phyloP scores from a whole-genome alignment of 2,888 invertebrate genomes.

The Rambutsinella grinnellia region DNA sequence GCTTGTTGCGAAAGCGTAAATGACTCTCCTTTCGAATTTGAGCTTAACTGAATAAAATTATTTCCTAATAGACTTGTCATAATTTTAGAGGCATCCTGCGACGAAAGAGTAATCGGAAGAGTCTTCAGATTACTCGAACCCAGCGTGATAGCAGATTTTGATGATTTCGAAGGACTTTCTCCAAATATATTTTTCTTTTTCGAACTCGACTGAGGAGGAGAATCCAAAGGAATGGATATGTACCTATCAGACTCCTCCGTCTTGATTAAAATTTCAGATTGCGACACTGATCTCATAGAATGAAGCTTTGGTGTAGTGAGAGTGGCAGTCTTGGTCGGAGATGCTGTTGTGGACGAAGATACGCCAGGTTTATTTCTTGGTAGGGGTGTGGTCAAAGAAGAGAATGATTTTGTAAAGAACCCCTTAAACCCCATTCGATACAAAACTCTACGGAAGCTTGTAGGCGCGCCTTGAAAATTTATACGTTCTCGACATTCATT shows the following conservation, averaged over 20 bases:
- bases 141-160: not conserved
- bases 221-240: constrained; percentile 17
- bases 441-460: constrained; percentile 62
- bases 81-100: not conserved
- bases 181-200: no score
- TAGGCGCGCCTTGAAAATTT: constrained; percentile 62
- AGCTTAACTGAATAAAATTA: constrained; percentile 19
- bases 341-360: not conserved
- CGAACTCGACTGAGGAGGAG: not conserved
- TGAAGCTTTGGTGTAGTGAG: not conserved
- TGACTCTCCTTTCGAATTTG: constrained; percentile 26
- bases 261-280: not conserved
- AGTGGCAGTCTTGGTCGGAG: not conserved
- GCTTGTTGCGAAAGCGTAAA: constrained; percentile 37
- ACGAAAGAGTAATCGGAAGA: not conserved
- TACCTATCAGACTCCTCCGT: not conserved
- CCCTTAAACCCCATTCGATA: constrained; percentile 63
- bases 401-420: constrained; percentile 11
- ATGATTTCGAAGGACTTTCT: not conserved
- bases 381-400: not conserved
- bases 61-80: constrained; percentile 17
- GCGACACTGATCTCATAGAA: not conserved
- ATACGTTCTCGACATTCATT: constrained; percentile 58
- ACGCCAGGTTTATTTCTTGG: constrained; percentile 1
- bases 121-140: not conserved